phyloP scores from a whole-genome alignment of 30 jellyfish, hydroid and myxozoan genomes.

The Cassiopea xamachana region DNA sequence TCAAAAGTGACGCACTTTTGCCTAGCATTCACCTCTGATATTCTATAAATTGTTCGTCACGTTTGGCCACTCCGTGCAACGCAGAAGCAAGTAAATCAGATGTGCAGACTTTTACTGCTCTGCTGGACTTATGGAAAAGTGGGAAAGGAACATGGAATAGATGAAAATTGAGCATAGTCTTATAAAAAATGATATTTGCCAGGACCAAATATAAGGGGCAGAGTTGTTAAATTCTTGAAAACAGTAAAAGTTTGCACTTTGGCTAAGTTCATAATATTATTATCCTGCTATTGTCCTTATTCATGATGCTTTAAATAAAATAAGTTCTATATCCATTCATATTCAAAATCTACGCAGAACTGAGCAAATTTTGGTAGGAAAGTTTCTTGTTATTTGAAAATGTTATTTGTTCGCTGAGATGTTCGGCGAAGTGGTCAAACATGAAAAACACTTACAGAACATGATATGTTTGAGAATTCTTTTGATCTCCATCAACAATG shows the following conservation, averaged over 20 bases:
- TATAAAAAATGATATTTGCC: not conserved
- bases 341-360: not conserved
- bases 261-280: not conserved
- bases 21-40: not conserved
- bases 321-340: not conserved
- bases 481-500: not conserved
- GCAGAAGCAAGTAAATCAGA: not conserved
- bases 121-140: not conserved
- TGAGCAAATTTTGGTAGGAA: not conserved
- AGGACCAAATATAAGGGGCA: not conserved
- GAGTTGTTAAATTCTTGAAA: not conserved
- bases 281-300: not conserved
- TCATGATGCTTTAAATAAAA: not conserved
- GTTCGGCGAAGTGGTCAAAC: not conserved
- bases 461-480: not conserved
- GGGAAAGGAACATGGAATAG: not conserved
- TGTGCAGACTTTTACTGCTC: not conserved
- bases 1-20: not conserved
- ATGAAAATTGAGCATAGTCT: not conserved
- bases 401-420: not conserved
- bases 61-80: not conserved
- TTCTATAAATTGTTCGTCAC: not conserved
- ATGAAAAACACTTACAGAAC: not conserved
- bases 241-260: not conserved
- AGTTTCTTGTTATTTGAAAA: not conserved